Base-by-base conservation (phyloP, 2,113 vertebrate genomes). In the Eudyptes chrysolophus region DNA sequence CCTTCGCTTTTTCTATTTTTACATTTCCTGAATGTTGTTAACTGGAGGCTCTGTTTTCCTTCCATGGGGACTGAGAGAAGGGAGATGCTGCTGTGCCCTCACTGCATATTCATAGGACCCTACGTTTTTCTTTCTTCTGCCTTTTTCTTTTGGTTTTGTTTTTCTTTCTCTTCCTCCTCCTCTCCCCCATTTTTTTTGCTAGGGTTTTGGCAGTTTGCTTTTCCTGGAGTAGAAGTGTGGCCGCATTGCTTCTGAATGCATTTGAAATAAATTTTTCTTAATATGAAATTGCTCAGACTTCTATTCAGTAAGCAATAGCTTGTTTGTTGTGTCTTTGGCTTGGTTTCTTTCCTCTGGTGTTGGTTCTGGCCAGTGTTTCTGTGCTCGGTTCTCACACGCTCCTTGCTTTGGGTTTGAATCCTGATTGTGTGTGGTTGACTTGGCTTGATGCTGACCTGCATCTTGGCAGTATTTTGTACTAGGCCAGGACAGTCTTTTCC, bases 41-140 rank as follows among this genome's bases (percentile, higher is more conserved):
- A 86, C 90, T 88, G 68, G 49, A 96, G 70, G 77, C 29, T 94
- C 81, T 87, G 11, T 96, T 97, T 97, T 96, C 57, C 54, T 92
- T 90, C 77, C 34, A 21, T 58, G 38, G 16, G 49, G 49, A 48
- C 79, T 82, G 48, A 65, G 78, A 92, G 71, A 79, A 95, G 26
- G 18, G 60, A 90, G 58, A 26, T 27, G 12, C 46, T 87, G 34
- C 55, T 86, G 27, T 77, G 46, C 40, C 44, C 18, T 94, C 36
- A 66, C 51, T 92, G 19, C 30, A n/a, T 76, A 77, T 85, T 95
- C 34, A 51, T 21, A 74, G 29, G 51, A 57, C 10, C 16, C 8
- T 65, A 19, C 2, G 1, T 40, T 93, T 80, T 90, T 74, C 10
- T 80, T 77, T 76, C 32, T 69, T 76, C 64, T 76, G 13, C 5